Percentiles rank a stretch among this genome's conserved stretches.
phyloP scores from a whole-genome alignment of 2,797 vertebrate species.

The Odontamblyopus lacepedii region DNA sequence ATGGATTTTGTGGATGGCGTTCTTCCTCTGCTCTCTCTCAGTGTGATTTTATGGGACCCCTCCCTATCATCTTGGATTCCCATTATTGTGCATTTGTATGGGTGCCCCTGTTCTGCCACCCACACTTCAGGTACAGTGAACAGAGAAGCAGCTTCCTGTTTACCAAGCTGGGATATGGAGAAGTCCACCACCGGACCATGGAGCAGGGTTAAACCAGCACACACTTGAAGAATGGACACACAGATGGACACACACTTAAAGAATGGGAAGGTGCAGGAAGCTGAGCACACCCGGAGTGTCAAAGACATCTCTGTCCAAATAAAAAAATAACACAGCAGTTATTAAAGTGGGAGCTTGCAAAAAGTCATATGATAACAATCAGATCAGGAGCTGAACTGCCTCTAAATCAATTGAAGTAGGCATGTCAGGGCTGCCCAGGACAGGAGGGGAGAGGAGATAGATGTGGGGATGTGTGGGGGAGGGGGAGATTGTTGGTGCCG shows the following conservation, averaged over 20 bases:
- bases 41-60: slow-evolving; percentile 68
- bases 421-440: slow-evolving; percentile 72
- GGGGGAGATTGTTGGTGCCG: slow-evolving; percentile 82
- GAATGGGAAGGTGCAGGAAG: slow-evolving; percentile 28
- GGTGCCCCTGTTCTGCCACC: slow-evolving; percentile 69
- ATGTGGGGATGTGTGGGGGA: slow-evolving; percentile 74
- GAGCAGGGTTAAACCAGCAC: slow-evolving; percentile 14
- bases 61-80: slow-evolving; percentile 78
- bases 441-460: slow-evolving; percentile 71
- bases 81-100: slow-evolving; percentile 66
- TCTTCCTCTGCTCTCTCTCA: slow-evolving; percentile 45
- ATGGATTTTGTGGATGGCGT: slow-evolving; percentile 47
- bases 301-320: slow-evolving; percentile 31
- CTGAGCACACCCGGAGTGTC: slow-evolving; percentile 14
- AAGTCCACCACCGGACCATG: slow-evolving; percentile 38
- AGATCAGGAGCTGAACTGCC: slow-evolving; percentile 76
- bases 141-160: slow-evolving; percentile 75
- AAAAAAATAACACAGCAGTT: slow-evolving; percentile 58
- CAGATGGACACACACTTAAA: slow-evolving; percentile 19
- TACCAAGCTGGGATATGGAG: slow-evolving; percentile 67
- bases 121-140: slow-evolving; percentile 72
- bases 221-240: slow-evolving; percentile 27
- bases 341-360: slow-evolving; percentile 59
- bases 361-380: slow-evolving; percentile 75
- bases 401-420: slow-evolving; percentile 78